phyloP scores from a whole-genome alignment of 1,140 invertebrate genomes.

The Mizuhopecten yessoensis region DNA sequence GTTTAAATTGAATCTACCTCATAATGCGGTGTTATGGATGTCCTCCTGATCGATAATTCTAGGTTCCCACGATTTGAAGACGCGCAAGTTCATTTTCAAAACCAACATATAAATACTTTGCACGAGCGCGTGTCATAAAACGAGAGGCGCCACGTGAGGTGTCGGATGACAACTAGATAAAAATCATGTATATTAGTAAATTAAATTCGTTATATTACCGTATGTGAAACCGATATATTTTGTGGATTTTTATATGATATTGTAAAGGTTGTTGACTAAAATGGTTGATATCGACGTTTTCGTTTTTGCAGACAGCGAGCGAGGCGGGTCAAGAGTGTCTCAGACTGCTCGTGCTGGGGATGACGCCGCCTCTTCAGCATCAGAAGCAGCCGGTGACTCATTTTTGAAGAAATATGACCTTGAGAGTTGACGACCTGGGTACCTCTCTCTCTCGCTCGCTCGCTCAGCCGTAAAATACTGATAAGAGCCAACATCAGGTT shows the following conservation, averaged over 20 bases:
- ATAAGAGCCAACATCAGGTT: constrained; percentile 13
- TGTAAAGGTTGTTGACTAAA: neutral
- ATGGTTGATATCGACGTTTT: constrained; percentile 13
- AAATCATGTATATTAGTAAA: constrained; percentile 30
- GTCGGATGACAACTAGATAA: constrained; percentile 23
- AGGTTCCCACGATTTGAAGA: constrained; percentile 37
- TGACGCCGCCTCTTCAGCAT: neutral
- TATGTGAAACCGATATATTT: neutral
- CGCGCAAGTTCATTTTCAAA: constrained; percentile 27
- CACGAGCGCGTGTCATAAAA: neutral
- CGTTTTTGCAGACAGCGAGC: neutral
- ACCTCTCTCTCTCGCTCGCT: constrained; percentile 1
- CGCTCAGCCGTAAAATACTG: constrained; percentile 31
- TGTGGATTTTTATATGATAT: no score
- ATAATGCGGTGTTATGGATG: constrained; percentile 22
- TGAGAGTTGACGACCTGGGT: constrained; percentile 11
- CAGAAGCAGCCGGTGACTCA: constrained; percentile 11
- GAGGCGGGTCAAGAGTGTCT: constrained; percentile 14
- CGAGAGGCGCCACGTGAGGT: neutral
- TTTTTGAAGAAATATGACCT: constrained; percentile 39
- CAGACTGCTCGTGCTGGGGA: neutral
- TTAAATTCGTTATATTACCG: neutral
- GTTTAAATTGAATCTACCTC: constrained; percentile 49
- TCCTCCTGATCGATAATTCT: neutral
- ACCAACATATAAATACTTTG: constrained; percentile 27